Conservation (phyloP, 2,797 vertebrate genomes). For the Hypotaenidia okinawae region DNA sequence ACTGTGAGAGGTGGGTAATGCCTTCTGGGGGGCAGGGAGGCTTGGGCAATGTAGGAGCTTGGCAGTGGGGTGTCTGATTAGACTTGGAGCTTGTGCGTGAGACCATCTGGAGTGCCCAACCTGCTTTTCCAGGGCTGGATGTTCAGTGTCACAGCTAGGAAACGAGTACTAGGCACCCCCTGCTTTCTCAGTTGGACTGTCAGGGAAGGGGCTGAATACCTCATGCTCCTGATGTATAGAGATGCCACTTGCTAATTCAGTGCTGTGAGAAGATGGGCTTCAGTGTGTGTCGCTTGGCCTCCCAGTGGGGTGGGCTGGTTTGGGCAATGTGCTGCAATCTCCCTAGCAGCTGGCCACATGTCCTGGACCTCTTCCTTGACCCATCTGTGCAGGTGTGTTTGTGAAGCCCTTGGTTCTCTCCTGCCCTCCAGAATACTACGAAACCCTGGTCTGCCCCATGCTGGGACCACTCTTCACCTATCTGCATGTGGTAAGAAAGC, state of each 20-base stretch:
- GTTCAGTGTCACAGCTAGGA: not conserved
- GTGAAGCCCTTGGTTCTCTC: constrained; percentile 90
- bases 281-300: not conserved
- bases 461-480: constrained; percentile 91
- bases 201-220: not conserved
- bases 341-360: not conserved
- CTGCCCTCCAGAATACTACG: constrained; percentile 90
- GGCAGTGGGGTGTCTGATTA: not conserved
- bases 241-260: not conserved
- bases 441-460: constrained; percentile 90
- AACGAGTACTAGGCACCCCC: not conserved
- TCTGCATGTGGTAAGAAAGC: constrained; percentile 88
- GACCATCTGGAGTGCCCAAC: not conserved
- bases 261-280: not conserved
- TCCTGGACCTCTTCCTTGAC: constrained; percentile 81
- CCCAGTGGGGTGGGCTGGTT: not conserved
- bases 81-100: not conserved
- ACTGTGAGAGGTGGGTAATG: not conserved
- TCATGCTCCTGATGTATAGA: not conserved
- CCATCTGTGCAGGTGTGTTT: constrained; percentile 83
- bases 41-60: not conserved
- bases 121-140: not conserved
- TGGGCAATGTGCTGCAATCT: not conserved
- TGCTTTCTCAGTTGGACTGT: not conserved
- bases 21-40: not conserved